Conservation (phyloP, 2,113 vertebrate species). For the Burhinus oedicnemus region DNA sequence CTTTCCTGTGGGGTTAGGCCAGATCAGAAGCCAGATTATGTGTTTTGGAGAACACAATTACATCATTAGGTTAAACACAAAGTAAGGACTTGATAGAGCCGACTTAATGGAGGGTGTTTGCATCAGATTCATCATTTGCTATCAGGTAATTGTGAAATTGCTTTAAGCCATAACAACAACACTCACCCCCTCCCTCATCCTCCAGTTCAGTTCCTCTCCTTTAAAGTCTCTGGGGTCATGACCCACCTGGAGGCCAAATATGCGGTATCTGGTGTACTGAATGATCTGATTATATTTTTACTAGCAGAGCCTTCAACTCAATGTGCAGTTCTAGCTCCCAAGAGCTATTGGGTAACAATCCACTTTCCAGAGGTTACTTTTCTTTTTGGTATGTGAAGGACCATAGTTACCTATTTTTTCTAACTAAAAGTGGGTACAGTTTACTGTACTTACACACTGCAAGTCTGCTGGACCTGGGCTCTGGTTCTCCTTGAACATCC, state of each 20-base stretch:
- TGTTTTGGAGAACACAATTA: constrained; percentile 62
- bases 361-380: neutral
- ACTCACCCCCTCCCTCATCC: constrained; percentile 52
- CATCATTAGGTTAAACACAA: constrained; percentile 66
- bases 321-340: neutral
- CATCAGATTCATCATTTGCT: constrained; percentile 58
- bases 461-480: neutral
- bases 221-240: constrained; percentile 67
- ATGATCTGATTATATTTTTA: constrained; percentile 62
- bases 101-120: constrained; percentile 63
- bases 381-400: neutral
- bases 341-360: neutral
- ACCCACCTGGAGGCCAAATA: constrained; percentile 64
- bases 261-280: constrained; percentile 54
- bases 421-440: neutral
- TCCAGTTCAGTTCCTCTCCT: constrained; percentile 60
- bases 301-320: constrained; percentile 9
- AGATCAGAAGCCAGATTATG: constrained; percentile 67
- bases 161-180: constrained; percentile 65
- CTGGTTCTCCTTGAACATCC: neutral
- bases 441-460: neutral
- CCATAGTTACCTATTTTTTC: neutral
- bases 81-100: constrained; percentile 47
- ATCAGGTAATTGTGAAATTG: constrained; percentile 73
- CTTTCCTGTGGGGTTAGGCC: constrained; percentile 57